Evolutionary conservation across 2,888 invertebrate genomes (phyloP), one percentile per base, ranked within the genome.

Genomic region (Scotopteryx bipunctaria): DNA sequence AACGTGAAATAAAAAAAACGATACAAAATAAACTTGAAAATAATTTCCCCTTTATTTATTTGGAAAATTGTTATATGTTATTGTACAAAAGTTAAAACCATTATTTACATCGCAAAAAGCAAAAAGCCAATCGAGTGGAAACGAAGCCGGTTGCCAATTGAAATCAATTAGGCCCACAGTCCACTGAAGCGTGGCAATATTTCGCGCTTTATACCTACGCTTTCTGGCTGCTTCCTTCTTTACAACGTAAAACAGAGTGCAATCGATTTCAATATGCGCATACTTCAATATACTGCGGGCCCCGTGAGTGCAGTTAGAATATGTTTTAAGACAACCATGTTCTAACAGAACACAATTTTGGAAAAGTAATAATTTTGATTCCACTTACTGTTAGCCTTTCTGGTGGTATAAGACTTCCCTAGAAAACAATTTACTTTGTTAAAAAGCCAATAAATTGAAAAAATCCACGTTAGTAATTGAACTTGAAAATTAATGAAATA

Each of bases 301-400:
- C 25, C 27, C 31, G 21, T 21, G 15, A 40, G 23, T 38, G 11
- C 25, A 16, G 13, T 31, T 14, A 19, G 3, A 14, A 21, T 14
- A 21, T 13, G 3, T 15, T n/a, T 9, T n/a, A 9, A n/a, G n/a
- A n/a, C 19, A 23, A 23, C 21, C 5, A 23, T 23, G 29, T 29
- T 42, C 16, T 38, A 27, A 50, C 43, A 37, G n/a, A 27, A 29
- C 37, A 23, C 35, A 3, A 1, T 15, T 27, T 19, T n/a, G 15
- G 21, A 17, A 29, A 38, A 35, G n/a, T 38, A 43, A 48, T 40
- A 55, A 57, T 64, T 61, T 60, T 54, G 55, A 40, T 16, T 54
- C 46, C 58, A 72, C 70, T 70, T 70, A 72, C 70, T 46, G 40
- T 36, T 37, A 67, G 43, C 40, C 54, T 65, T 56, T 56, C 66